phyloP scores from a whole-genome alignment of 2,888 invertebrate species.

The Agrotis ipsilon region DNA sequence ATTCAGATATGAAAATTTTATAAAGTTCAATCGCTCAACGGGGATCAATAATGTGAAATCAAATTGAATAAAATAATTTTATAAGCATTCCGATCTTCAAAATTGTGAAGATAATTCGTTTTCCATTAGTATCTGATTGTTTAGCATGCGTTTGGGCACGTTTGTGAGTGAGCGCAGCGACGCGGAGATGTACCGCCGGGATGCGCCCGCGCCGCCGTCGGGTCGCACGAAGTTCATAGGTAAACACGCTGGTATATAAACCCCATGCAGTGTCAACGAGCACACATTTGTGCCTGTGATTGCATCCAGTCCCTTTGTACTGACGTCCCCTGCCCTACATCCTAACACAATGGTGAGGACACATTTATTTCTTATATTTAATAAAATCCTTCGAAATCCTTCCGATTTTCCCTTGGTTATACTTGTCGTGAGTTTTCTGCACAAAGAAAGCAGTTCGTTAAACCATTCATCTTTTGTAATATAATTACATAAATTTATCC shows the following conservation, averaged over 20 bases:
- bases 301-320: slow-evolving; percentile 78
- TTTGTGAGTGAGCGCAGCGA: slow-evolving; percentile 62
- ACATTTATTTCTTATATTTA: slow-evolving; percentile 28
- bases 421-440: not conserved
- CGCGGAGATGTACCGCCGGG: slow-evolving; percentile 78
- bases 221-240: slow-evolving; percentile 90
- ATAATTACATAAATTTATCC: not conserved
- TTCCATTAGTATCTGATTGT: slow-evolving; percentile 72
- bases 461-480: not conserved
- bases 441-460: not conserved
- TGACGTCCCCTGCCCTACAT: slow-evolving; percentile 65
- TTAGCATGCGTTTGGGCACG: slow-evolving; percentile 61
- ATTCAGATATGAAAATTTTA: slow-evolving; percentile 50
- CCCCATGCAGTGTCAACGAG: slow-evolving; percentile 85
- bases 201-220: slow-evolving; percentile 75
- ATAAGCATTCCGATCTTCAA: slow-evolving; percentile 64
- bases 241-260: slow-evolving; percentile 89
- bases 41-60: slow-evolving; percentile 60
- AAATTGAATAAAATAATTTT: slow-evolving; percentile 69
- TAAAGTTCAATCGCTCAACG: slow-evolving; percentile 50
- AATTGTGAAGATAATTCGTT: slow-evolving; percentile 68
- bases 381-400: not conserved
- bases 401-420: not conserved
- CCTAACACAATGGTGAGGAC: slow-evolving; percentile 75
- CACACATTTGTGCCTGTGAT: slow-evolving; percentile 83